These are phyloP conservation scores for Astreopora myriophthalma DNA, from an alignment of 64 coral and sea anemone genomes.

Conservation along the genomic window DNA sequence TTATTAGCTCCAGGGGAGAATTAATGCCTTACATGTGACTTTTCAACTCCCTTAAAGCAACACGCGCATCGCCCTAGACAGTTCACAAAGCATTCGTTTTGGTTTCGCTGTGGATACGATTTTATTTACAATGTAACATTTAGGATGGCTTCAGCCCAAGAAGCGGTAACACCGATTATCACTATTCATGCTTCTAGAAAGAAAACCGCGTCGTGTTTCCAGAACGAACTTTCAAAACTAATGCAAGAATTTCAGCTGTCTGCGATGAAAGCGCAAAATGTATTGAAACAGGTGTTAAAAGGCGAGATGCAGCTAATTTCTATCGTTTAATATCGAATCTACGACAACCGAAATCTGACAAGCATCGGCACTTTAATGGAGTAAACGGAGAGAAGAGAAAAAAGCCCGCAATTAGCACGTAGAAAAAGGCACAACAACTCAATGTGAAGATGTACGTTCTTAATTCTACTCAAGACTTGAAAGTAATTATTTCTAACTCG, in stretches of 20 bases:
- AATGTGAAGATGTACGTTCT: neutral
- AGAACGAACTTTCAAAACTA: constrained; percentile 41
- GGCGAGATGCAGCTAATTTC: constrained; percentile 32
- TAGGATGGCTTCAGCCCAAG: constrained; percentile 1
- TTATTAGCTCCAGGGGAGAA: constrained; percentile 37
- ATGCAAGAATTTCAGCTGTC: constrained; percentile 45
- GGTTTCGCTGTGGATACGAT: neutral
- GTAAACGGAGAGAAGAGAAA: neutral
- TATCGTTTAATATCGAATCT: constrained; percentile 54
- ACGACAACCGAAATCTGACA: constrained; percentile 49
- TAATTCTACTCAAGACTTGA: constrained; percentile 16
- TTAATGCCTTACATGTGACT: constrained; percentile 42
- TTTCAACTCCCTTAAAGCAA: constrained; percentile 27
- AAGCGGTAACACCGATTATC: neutral
- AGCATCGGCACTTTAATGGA: constrained; percentile 24
- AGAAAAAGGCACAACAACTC: neutral
- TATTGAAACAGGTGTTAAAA: constrained; percentile 42
- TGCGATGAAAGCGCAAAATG: constrained; percentile 35
- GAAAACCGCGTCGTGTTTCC: neutral
- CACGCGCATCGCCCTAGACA: neutral
- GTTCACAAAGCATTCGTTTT: neutral
- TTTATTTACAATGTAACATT: constrained; percentile 9
- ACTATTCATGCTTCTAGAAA: neutral
- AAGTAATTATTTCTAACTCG: constrained; percentile 40
- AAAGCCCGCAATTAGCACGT: constrained; percentile 3